These are phyloP conservation scores for Harpegnathos saltator DNA, from an alignment of 1,140 invertebrate genomes.

Conservation along the genomic window DNA sequence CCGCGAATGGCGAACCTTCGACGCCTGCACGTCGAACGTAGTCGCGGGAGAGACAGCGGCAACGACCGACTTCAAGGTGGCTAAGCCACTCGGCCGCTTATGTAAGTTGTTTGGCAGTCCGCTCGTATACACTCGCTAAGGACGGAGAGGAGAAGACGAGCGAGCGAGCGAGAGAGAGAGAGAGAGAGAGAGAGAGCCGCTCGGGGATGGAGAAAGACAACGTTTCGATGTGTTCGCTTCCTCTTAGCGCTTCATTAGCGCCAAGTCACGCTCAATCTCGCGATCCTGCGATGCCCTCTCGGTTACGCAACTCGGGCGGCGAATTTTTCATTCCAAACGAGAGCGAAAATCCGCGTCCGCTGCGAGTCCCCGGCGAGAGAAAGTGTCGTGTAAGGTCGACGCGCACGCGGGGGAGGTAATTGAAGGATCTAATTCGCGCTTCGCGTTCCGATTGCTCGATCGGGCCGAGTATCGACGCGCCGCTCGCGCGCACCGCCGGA, in stretches of 20 bases:
- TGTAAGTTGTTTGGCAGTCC: conserved; percentile 68
- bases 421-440: neutral
- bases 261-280: neutral
- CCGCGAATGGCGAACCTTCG: conserved; percentile 66
- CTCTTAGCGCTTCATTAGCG: neutral
- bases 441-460: too few relatives aligned
- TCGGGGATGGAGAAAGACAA: neutral
- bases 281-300: neutral
- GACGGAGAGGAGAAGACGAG: too few relatives aligned
- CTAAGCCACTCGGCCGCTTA: conserved; percentile 65
- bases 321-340: too few relatives aligned
- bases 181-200: conserved; percentile 21
- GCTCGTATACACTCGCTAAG: conserved; percentile 17
- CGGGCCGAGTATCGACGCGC: neutral
- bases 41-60: conserved; percentile 69
- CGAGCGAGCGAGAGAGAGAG: neutral
- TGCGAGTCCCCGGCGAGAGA: neutral
- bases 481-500: neutral
- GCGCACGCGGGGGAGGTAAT: too few relatives aligned
- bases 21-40: conserved; percentile 57
- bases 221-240: neutral
- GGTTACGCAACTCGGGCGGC: conserved; percentile 9
- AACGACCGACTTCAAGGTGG: conserved; percentile 79
- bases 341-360: neutral
- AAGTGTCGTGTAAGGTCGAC: too few relatives aligned